Percentiles rank a stretch among this genome's conserved stretches.
These are phyloP conservation scores for Saxidomus purpurata DNA, from an alignment of 1,140 invertebrate species.

Conservation along the genomic window DNA sequence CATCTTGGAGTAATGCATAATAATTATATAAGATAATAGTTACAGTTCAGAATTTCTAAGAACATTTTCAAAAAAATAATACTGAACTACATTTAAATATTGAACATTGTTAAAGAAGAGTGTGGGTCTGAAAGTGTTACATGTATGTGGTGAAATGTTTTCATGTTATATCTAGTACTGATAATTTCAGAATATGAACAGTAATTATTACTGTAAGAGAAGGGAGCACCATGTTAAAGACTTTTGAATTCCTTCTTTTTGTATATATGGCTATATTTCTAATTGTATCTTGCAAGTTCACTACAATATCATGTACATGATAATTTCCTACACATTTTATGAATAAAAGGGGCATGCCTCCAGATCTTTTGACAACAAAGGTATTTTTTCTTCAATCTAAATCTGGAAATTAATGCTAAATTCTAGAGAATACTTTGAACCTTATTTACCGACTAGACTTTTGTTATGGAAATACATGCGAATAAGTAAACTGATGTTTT, in stretches of 20 bases:
- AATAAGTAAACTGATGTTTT: constrained; percentile 29
- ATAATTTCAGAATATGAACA: constrained; percentile 35
- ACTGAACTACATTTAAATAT: constrained; percentile 20
- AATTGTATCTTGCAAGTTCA: constrained; percentile 34
- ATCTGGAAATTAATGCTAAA: constrained; percentile 32
- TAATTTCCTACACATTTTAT: constrained; percentile 35
- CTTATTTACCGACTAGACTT: constrained; percentile 34
- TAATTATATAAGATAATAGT: constrained; percentile 41
- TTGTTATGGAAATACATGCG: constrained; percentile 30
- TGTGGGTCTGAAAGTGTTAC: constrained; percentile 21
- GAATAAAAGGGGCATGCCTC: constrained; percentile 27
- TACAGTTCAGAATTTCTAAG: constrained; percentile 35
- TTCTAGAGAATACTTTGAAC: constrained; percentile 25
- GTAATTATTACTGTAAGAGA: constrained; percentile 35
- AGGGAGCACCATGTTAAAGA: constrained; percentile 33
- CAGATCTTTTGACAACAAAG: constrained; percentile 34
- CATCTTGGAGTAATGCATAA: constrained; percentile 50
- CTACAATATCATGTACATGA: constrained; percentile 34
- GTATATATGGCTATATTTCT: constrained; percentile 33
- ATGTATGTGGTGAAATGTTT: constrained; percentile 32
- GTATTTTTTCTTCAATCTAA: constrained; percentile 27
- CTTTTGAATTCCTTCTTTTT: constrained; percentile 32
- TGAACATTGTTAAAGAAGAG: constrained; percentile 19
- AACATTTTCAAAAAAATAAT: constrained; percentile 52
- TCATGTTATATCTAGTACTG: constrained; percentile 20